Percentiles rank a stretch among this genome's conserved stretches.
Conservation (phyloP, 2,888 invertebrate genomes). For the Rutpela maculata region DNA sequence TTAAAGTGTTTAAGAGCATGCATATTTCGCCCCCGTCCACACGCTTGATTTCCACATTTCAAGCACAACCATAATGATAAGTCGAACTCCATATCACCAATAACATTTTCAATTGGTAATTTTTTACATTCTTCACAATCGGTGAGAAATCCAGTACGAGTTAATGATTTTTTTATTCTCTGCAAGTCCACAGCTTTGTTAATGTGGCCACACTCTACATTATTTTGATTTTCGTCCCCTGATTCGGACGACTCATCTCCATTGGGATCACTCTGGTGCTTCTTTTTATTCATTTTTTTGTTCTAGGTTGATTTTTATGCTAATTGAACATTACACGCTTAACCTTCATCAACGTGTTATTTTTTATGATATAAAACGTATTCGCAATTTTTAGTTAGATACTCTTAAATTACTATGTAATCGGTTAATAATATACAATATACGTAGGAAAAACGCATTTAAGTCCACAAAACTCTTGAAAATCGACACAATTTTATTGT, state of each 20-base stretch:
- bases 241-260: constrained; percentile 84
- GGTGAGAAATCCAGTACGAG: constrained; percentile 74
- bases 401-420: background rate
- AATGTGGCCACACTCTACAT: constrained; percentile 82
- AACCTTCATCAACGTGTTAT: constrained; percentile 40
- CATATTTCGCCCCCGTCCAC: constrained; percentile 81
- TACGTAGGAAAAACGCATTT: background rate
- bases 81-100: constrained; percentile 73
- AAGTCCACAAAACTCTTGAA: constrained; percentile 7
- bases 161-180: constrained; percentile 76
- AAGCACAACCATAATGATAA: constrained; percentile 86
- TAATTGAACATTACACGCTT: constrained; percentile 49
- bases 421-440: background rate
- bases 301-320: constrained; percentile 40
- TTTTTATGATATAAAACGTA: constrained; percentile 2
- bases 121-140: constrained; percentile 74
- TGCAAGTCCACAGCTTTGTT: constrained; percentile 81
- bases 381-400: background rate
- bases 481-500: constrained; percentile 5
- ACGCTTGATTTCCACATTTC: constrained; percentile 86
- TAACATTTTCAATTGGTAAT: constrained; percentile 58
- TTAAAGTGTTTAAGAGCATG: constrained; percentile 86
- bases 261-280: constrained; percentile 82
- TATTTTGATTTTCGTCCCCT: constrained; percentile 80
- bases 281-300: constrained; percentile 82